These are phyloP conservation scores for Thalassaphorura encarpata DNA, from an alignment of 1,140 invertebrate species.

Conservation along the genomic window DNA sequence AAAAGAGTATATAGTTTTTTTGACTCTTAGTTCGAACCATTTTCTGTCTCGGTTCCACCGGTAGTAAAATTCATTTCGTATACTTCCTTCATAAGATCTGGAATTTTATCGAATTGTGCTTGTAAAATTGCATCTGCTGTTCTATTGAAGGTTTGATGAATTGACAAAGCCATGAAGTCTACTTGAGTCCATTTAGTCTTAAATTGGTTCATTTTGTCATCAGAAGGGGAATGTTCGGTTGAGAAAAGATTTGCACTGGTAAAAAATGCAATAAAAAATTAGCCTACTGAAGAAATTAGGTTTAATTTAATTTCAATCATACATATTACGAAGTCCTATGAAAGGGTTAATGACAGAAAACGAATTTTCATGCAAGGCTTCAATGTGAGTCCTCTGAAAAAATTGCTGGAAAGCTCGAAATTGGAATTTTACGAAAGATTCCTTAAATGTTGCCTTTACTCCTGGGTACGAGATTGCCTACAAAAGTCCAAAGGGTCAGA, in stretches of 20 bases:
- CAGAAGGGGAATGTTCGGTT: not conserved
- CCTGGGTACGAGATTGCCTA: not conserved
- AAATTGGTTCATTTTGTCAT: not conserved
- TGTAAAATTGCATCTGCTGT: not conserved
- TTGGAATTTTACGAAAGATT: slow-evolving; percentile 4
- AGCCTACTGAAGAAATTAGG: not conserved
- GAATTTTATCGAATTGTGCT: not conserved
- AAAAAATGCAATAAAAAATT: not conserved
- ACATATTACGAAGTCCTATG: slow-evolving; percentile 15
- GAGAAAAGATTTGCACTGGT: not conserved
- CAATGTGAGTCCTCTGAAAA: slow-evolving; percentile 7
- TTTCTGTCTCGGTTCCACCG: not conserved
- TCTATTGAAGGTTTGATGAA: not conserved
- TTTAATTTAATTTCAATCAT: not conserved
- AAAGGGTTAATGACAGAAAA: slow-evolving; percentile 9
- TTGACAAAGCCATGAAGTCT: not conserved
- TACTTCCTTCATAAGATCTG: not conserved
- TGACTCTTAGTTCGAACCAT: not conserved
- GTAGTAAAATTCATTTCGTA: not conserved
- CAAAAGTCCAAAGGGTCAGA: not conserved
- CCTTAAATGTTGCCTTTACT: not conserved
- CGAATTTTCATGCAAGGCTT: slow-evolving; percentile 4
- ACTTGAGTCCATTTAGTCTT: not conserved
- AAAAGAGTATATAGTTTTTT: no score
- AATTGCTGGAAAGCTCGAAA: slow-evolving; percentile 6